Evolutionary conservation across 2,797 vertebrate species (phyloP), one percentile per base, ranked within the genome.

Genomic region (Myiothlypis coronata): DNA sequence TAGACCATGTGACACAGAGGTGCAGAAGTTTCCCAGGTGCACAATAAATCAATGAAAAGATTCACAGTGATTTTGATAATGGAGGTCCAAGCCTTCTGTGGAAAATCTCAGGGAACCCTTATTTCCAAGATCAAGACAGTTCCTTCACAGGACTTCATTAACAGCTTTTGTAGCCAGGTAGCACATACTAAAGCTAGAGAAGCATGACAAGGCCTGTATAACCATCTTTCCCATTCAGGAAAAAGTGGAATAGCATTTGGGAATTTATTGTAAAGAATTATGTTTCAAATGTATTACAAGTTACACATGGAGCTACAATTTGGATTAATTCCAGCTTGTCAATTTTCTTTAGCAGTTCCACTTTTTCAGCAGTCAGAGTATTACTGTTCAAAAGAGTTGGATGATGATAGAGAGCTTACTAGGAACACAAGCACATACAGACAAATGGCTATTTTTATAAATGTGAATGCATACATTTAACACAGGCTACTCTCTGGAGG

Each of bases 341-440:
- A 75, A 67, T 94, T 94, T 94, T 71, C 56, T 50, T 85, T n/a
- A 92, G 49, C 32, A 72, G 39, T 74, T 82, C 57, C 49, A 84
- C 34, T 64, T 59, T 65, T 72, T 77, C 75, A 90, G 46, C 43
- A 83, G 41, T 37, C 64, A 81, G 28, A 85, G 24, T 46, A 71
- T 71, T 35, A 30, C 35, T 64, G 11, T 55, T 77, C 49, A 83
- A 91, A 95, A 69, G 17, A 85, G 4, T 61, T 57, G 8, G 16
- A 41, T 41, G 43, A 81, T 46, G 37, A 59, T 7, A 69, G 35
- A 67, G 12, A 61, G 6, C 37, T 89, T 78, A 76, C 71, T 49
- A 47, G n/a, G n/a, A 69, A 77, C 87, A 65, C 15, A 78, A 83
- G 24, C 34, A 57, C 39, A 64, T 6, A 21, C 0, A 56, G 7